Conservation (phyloP, 1,140 invertebrate genomes). For the Drosophila burlai region DNA sequence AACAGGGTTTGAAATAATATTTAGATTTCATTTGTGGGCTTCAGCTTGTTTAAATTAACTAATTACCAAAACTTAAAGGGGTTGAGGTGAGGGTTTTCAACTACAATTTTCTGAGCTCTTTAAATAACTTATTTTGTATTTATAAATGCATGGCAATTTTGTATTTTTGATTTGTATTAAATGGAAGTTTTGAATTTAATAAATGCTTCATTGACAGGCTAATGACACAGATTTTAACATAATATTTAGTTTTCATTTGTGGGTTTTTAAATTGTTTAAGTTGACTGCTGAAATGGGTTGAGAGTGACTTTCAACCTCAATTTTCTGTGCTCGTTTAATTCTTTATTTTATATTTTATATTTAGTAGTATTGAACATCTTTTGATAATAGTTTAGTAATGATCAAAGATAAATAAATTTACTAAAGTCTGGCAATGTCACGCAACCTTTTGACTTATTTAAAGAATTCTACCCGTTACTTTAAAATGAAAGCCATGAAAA, state of each 20-base stretch:
- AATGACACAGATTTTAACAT: too few species aligned
- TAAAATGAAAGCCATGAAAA: neutral
- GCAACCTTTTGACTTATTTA: neutral
- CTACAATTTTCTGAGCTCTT: neutral
- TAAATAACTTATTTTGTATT: neutral
- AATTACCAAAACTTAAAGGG: neutral
- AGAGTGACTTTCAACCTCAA: too few species aligned
- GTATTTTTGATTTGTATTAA: neutral
- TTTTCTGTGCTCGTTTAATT: neutral
- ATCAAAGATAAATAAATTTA: neutral
- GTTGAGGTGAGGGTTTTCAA: neutral
- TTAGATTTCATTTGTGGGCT: conserved; percentile 2
- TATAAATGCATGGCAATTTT: too few species aligned
- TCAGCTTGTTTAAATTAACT: neutral
- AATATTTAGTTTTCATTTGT: too few species aligned
- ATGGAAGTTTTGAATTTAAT: neutral
- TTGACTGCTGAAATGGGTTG: too few species aligned
- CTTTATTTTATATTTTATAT: neutral
- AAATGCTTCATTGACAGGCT: too few species aligned
- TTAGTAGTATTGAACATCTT: too few species aligned
- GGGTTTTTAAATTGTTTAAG: too few species aligned
- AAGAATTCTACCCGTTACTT: neutral
- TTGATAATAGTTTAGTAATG: too few species aligned
- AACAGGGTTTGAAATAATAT: conserved; percentile 9
- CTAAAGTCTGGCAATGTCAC: neutral